Evolutionary conservation across 2,797 vertebrate genomes (phyloP).

Genomic region (Diplodus sargus): DNA sequence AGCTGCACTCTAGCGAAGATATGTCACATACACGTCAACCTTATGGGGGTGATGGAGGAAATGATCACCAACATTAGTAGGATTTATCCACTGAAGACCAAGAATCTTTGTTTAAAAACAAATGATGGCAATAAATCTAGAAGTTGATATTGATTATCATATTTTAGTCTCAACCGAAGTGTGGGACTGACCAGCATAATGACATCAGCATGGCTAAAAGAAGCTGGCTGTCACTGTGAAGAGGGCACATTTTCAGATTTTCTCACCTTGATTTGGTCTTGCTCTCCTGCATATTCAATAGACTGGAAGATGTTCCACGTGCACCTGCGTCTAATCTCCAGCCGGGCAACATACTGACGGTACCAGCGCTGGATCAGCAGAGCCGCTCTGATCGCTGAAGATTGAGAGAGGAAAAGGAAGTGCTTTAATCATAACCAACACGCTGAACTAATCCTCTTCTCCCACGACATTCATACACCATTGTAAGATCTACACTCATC

Average conservation of each 20-base stretch:
- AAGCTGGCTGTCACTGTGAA: not conserved
- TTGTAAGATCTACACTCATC: not conserved
- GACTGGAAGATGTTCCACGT: slow-evolving; percentile 95
- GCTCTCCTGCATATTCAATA: slow-evolving; percentile 94
- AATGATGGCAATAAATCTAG: not conserved
- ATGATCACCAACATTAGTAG: not conserved
- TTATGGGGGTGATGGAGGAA: not conserved
- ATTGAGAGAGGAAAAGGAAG: not conserved
- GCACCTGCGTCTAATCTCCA: slow-evolving; percentile 90
- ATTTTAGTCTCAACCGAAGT: too few relatives aligned
- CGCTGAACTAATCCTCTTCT: not conserved
- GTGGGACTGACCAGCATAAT: too few relatives aligned
- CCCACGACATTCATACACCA: not conserved
- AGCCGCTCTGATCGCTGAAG: slow-evolving; percentile 88
- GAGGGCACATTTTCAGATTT: not conserved
- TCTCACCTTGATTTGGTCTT: slow-evolving; percentile 94
- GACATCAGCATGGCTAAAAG: too few relatives aligned
- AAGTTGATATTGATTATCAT: too few relatives aligned
- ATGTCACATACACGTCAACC: too few relatives aligned
- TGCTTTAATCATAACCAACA: not conserved
- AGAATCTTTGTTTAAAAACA: not conserved
- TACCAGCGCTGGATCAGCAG: slow-evolving; percentile 97
- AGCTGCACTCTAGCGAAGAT: too few relatives aligned
- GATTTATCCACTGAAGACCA: not conserved
- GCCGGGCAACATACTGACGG: slow-evolving; percentile 87